These are phyloP conservation scores for Octonoba sinensis DNA, from an alignment of 2,888 invertebrate species.

Conservation along the genomic window DNA sequence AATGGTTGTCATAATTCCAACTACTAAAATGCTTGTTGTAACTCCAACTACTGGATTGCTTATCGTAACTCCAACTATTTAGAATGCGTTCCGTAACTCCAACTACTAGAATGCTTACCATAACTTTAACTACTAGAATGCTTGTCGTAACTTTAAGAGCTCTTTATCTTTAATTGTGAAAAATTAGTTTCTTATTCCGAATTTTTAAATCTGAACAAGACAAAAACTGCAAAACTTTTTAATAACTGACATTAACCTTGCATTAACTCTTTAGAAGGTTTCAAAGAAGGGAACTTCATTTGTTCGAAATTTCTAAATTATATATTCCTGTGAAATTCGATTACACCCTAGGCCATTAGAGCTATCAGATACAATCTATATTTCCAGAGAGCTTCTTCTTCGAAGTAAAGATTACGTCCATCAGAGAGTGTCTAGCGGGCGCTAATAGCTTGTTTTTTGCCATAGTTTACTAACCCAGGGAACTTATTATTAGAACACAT, in stretches of 20 bases:
- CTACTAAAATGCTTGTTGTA: too few species aligned
- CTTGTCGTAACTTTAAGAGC: too few species aligned
- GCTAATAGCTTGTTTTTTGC: slow-evolving; percentile 21
- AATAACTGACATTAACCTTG: neutral
- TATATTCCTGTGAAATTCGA: neutral
- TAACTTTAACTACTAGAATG: too few species aligned
- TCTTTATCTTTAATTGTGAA: too few species aligned
- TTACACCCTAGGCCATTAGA: slow-evolving; percentile 8
- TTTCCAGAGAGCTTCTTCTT: slow-evolving; percentile 60
- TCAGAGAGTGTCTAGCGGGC: slow-evolving; percentile 48
- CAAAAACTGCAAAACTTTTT: too few species aligned
- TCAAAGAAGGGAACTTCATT: neutral
- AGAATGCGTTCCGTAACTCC: too few species aligned
- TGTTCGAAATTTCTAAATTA: neutral
- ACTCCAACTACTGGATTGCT: too few species aligned
- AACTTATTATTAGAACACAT: slow-evolving; percentile 13
- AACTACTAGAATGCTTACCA: too few species aligned
- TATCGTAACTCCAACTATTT: too few species aligned
- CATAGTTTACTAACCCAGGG: slow-evolving; percentile 15
- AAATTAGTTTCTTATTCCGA: too few species aligned
- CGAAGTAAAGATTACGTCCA: slow-evolving; percentile 41
- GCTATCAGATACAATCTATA: slow-evolving; percentile 43
- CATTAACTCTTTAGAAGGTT: neutral
- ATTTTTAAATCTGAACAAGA: too few species aligned
- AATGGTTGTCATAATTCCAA: too few species aligned